Percentiles rank a stretch among this genome's conserved stretches.
phyloP scores from a whole-genome alignment of 2,797 vertebrate genomes.

The Hemitrygon akajei region DNA sequence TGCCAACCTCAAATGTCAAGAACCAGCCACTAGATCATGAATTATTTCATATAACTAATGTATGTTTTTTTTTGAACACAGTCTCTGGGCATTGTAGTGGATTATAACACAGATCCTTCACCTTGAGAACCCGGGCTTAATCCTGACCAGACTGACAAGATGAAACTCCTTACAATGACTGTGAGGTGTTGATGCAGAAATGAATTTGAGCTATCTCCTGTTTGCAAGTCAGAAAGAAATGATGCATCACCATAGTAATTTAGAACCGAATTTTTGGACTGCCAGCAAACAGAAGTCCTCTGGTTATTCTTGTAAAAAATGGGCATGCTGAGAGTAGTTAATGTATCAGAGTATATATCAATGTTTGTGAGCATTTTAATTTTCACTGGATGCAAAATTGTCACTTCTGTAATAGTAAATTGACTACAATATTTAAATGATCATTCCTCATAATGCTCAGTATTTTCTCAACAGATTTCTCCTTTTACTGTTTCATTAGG shows the following conservation, averaged over 20 bases:
- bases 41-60: slow-evolving; percentile 26
- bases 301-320: not conserved
- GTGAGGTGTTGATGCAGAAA: not conserved
- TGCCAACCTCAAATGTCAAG: slow-evolving; percentile 15
- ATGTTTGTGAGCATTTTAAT: not conserved
- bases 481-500: too few relatives aligned
- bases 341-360: not conserved
- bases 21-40: slow-evolving; percentile 4
- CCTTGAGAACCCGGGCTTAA: not conserved
- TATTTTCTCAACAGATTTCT: too few relatives aligned
- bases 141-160: not conserved
- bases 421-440: not conserved
- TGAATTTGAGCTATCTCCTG: slow-evolving; percentile 13
- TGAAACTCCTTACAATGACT: slow-evolving; percentile 3
- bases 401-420: not conserved
- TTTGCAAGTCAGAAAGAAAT: slow-evolving; percentile 15
- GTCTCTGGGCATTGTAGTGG: not conserved
- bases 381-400: not conserved
- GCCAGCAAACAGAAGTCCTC: not conserved
- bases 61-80: not conserved
- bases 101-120: slow-evolving; percentile 14
- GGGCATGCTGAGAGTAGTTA: slow-evolving; percentile 3
- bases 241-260: not conserved
- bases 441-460: not conserved
- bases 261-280: slow-evolving; percentile 19